Base-by-base conservation (phyloP, 2,888 invertebrate genomes). In the Teleiodes luculella region DNA sequence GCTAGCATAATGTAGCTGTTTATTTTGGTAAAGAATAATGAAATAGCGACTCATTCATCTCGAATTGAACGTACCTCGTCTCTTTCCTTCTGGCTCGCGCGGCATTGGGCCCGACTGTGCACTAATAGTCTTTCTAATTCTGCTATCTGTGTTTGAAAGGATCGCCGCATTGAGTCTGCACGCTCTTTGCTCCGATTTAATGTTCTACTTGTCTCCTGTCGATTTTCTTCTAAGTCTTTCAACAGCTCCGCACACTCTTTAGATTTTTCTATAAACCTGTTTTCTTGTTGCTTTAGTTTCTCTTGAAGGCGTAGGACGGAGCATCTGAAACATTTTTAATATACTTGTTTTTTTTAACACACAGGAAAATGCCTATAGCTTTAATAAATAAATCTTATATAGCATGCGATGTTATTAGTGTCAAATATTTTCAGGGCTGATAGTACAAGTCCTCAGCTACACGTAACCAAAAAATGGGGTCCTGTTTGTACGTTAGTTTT, bases 121-220 rank as follows among this genome's bases (percentile, higher is more conserved):
- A 83, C 73, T 43, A 88, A 62, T 58, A 87, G 86, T n/a, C 80
- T 65, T 58, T 88, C 87, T 2, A 88, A 61, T 46, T 85, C 86
- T 0, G 86, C 77, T 37, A 88, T 76, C 57, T 87, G 87, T 0
- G 74, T 74, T 41, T 86, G 86, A 54, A 86, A 62, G 48, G 80
- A 78, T 36, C 80, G 70, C 10, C 82, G 70, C 76, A 77, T 80
- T 0, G 80, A 74, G 16, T 86, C 84, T 0, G 82, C 65, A 18
- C 87, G 68, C 20, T 84, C 87, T 57, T 83, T 86, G 46, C 66
- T 61, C 20, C 85, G 67, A 18, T 49, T 59, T 24, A 81, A 41
- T 0, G 80, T 67, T 31, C 85, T 72, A 24, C 55, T 63, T 47
- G 66, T 78, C 61, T 86, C 86, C 0, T 58, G 57, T 47, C 70